Percentiles rank a stretch among this genome's conserved stretches.
phyloP scores from a whole-genome alignment of 1,140 invertebrate genomes.

The Danaus plexippus region DNA sequence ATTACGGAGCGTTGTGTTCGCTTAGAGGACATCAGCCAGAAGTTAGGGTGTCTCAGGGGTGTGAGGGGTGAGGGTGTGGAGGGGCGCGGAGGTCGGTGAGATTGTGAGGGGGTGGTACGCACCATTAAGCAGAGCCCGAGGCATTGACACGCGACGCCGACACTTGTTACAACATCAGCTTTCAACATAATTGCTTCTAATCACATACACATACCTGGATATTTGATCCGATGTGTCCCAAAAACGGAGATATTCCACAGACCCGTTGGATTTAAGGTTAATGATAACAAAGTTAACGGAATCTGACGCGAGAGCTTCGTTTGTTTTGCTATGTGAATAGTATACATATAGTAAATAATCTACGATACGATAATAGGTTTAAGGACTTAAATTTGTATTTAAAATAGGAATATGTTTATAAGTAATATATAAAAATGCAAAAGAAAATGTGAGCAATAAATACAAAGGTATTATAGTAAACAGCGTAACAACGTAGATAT shows the following conservation, averaged over 20 bases:
- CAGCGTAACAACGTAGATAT: conserved; percentile 11
- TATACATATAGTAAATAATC: too few relatives aligned
- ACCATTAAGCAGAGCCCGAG: conserved; percentile 55
- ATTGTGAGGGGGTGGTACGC: conserved; percentile 34
- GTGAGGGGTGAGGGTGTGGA: conserved; percentile 22
- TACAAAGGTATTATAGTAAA: too few relatives aligned
- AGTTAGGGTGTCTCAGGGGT: conserved; percentile 39
- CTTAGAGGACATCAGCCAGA: conserved; percentile 23
- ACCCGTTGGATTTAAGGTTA: too few relatives aligned
- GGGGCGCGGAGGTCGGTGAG: conserved; percentile 21
- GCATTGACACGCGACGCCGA: conserved; percentile 48
- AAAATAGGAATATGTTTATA: too few relatives aligned
- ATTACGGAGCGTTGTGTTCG: conserved; percentile 25
- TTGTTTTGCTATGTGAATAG: too few relatives aligned
- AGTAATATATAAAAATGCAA: too few relatives aligned
- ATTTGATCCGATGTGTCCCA: conserved; percentile 5
- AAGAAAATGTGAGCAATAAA: too few relatives aligned
- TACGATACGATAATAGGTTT: too few relatives aligned
- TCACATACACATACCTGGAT: conserved; percentile 27
- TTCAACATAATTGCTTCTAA: conserved; percentile 61
- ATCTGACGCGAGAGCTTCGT: too few relatives aligned
- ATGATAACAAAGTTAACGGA: too few relatives aligned
- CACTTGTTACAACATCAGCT: conserved; percentile 56
- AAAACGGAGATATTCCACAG: too few relatives aligned
- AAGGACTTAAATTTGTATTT: too few relatives aligned